Base-by-base conservation (phyloP, 2,888 invertebrate species). In the Caenorhabditis drosophilae region DNA sequence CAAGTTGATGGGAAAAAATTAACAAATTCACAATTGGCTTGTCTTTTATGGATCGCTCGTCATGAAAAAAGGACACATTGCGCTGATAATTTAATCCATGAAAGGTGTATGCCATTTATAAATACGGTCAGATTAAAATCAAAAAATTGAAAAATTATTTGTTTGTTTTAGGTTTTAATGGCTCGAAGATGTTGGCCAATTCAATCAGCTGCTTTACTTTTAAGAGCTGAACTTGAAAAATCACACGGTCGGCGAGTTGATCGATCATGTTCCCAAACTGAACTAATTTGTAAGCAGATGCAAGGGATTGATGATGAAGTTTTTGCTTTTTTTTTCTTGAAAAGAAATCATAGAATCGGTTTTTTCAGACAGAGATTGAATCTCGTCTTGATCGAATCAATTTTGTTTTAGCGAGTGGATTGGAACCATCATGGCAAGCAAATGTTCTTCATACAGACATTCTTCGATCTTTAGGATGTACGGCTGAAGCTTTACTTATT, bases 191-290 rank as follows among this genome's bases (percentile, higher is more conserved):
- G 90, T 34, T 92, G 95, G 90, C 85, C 90, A 38, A 87, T 93
- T 1, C 89, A 92, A 49, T 88, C 90, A 35, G 88, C 89, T 0
- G 89, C 92, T 0, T 85, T 97, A 20, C 85, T 91, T 1, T 85
- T 90, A 15, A 88, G 95, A 51, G 91, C 92, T 73, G 87, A 88
- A 59, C 84, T 92, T 50, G 94, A 97, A 84, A 88, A 89, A 0
- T 87, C 87, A 46, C 90, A 90, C 77, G 89, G 90, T 55, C 88
- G 95, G 54, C 90, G 92, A 0, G 89, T 94, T 15, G 94, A 95
- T 83, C 87, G 96, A 36, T 90, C 93, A 22, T 76, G 77, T 44
- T 50, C 63, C n/a, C 81, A 81, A 58, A 59, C 71, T 27, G 81
- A 81, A 42, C 46, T 61, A 6, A 57, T 81, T n/a, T 54, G 67